These are phyloP conservation scores for Pyralis farinalis DNA, from an alignment of 2,888 invertebrate species.

Conservation along the genomic window DNA sequence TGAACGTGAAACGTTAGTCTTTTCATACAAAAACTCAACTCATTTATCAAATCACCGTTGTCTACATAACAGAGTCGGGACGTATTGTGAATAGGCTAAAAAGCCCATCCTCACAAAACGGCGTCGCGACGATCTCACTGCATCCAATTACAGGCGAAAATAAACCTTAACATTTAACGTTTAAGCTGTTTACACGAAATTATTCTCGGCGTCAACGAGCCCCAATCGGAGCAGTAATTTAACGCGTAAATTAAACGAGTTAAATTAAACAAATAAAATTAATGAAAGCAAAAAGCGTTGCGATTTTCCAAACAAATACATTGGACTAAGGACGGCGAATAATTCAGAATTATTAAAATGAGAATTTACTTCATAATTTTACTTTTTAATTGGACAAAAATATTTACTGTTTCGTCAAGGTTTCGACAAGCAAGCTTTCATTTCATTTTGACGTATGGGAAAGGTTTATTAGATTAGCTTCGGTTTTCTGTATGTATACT, in stretches of 20 bases:
- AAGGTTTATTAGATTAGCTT: too few relatives aligned
- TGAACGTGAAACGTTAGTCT: conserved; percentile 49
- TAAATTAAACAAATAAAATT: conserved; percentile 64
- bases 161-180: conserved; percentile 36
- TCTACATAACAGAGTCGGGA: conserved; percentile 59
- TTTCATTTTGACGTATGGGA: background rate
- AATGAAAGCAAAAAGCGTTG: conserved; percentile 54
- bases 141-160: conserved; percentile 39
- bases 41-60: conserved; percentile 73
- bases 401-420: background rate
- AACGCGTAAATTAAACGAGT: conserved; percentile 59
- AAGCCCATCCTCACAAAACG: conserved; percentile 60
- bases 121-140: conserved; percentile 33
- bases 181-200: conserved; percentile 23
- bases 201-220: conserved; percentile 14
- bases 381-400: conserved; percentile 15
- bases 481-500: too few relatives aligned
- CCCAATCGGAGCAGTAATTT: conserved; percentile 52
- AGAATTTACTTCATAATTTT: conserved; percentile 13
- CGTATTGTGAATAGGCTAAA: conserved; percentile 65
- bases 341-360: conserved; percentile 24
- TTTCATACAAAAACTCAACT: conserved; percentile 61
- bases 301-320: conserved; percentile 49
- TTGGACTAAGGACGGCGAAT: conserved; percentile 35
- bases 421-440: background rate